Percentiles rank a stretch among this genome's conserved stretches.
Evolutionary conservation across 2,797 vertebrate species (phyloP).

Genomic region (Nasua narica): DNA sequence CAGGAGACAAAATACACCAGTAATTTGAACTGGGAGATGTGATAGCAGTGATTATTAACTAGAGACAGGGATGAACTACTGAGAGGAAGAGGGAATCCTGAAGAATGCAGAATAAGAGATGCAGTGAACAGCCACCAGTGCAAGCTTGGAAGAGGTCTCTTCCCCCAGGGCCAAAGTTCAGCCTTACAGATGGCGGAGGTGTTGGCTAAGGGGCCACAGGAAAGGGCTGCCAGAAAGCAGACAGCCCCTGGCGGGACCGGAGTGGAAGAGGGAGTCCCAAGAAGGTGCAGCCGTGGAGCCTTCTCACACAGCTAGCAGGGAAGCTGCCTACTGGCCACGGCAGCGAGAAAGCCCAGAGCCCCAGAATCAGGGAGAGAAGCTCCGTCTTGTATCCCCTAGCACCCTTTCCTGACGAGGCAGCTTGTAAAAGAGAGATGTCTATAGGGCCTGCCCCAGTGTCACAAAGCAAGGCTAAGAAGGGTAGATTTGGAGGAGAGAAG

Average conservation of each 20-base stretch:
- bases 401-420: neutral
- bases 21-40: neutral
- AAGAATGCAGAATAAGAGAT: neutral
- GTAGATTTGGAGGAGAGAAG: neutral
- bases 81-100: neutral
- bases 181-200: neutral
- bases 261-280: neutral
- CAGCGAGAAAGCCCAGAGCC: neutral
- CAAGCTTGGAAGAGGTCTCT: neutral
- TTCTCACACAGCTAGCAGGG: neutral
- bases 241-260: neutral
- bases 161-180: neutral
- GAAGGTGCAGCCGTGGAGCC: neutral
- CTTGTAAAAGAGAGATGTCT: neutral
- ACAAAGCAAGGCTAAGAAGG: neutral
- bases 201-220: neutral
- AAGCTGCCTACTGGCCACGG: rapidly evolving
- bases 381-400: neutral
- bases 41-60: no score
- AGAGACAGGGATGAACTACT: neutral
- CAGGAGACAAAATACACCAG: neutral
- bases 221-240: neutral
- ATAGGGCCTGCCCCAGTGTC: no score
- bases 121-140: neutral
- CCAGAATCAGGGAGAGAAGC: neutral